Conservation (phyloP, 2,113 vertebrate genomes). For the Sisor rabdophorus region DNA sequence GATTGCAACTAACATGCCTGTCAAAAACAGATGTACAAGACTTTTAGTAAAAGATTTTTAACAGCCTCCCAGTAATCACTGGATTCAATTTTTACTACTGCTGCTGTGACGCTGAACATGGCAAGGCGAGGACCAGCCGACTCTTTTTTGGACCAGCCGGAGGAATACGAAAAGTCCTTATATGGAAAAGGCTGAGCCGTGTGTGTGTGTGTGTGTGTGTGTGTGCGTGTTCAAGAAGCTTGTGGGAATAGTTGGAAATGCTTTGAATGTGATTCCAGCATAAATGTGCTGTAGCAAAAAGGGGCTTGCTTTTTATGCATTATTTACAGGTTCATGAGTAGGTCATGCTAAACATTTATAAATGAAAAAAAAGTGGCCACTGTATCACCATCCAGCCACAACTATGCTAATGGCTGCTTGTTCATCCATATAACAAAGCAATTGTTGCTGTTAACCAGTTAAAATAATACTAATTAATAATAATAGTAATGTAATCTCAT, state of each 20-base stretch:
- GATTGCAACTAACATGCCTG: no score
- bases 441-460: slow-evolving; percentile 18
- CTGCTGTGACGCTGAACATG: slow-evolving; percentile 11
- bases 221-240: slow-evolving; percentile 56
- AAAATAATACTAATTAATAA: slow-evolving; percentile 3
- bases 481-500: background rate
- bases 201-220: slow-evolving; percentile 49
- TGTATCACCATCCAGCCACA: slow-evolving; percentile 18
- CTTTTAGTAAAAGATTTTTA: background rate
- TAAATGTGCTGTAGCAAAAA: slow-evolving; percentile 51
- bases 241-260: slow-evolving; percentile 67
- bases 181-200: slow-evolving; percentile 74
- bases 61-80: slow-evolving; percentile 16
- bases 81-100: slow-evolving; percentile 33
- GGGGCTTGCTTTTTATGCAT: background rate
- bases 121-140: slow-evolving; percentile 18
- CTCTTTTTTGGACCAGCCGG: slow-evolving; percentile 22
- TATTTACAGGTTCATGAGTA: slow-evolving; percentile 5
- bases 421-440: slow-evolving; percentile 24
- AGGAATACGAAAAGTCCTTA: slow-evolving; percentile 74
- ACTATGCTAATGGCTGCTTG: slow-evolving; percentile 21
- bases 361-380: slow-evolving; percentile 17
- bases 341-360: background rate
- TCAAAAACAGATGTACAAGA: background rate
- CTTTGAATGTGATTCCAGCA: slow-evolving; percentile 70